Base-by-base conservation (phyloP, 2,797 vertebrate genomes). In the Chelmon rostratus region DNA sequence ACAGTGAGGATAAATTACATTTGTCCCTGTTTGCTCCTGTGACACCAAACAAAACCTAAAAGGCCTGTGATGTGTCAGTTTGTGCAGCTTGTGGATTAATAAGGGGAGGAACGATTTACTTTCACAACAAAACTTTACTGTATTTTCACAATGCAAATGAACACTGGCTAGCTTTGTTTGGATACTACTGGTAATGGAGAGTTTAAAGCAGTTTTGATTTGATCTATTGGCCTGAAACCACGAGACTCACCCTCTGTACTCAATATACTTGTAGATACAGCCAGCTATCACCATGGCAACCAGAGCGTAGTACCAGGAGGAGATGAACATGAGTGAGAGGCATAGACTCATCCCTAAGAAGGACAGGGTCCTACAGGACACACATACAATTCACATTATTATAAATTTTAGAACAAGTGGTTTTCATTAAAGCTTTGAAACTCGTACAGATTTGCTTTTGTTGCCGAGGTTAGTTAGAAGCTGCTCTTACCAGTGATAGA, bases 181-280 rank as follows among this genome's bases (percentile, higher is more conserved):
- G 25, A 58, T 33, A 11, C 1, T 23, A 37, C 1, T 35, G 50
- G 0, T 31, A 9, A 49, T 49, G 1, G 9, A 46, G 21, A 33
- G n/a, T 59, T 58, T 10, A 11, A 40, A 25, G 37, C 11, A 6
- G 7, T 16, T 62, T 53, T 5, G 7, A 38, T 35, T 25, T n/a
- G 16, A 73, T 31, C 5, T 47, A 10, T 8, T 28, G 6, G 40
- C 5, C 19, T 38, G 5, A 44, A n/a, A 9, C 1, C 19, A 13
- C 13, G 1, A 38, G 35, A 92, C 98, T 96, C 88, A 99, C 98
- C 98, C 98, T 87, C 96, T 96, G 92, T 98, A 99, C 91, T 99
- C 98, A 73, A 99, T 99, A 93, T 99, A 99, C 92, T 99, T 99
- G 89, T 99, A 99, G 92, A 99, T 97, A 90, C 97, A 98, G 86